phyloP scores from a whole-genome alignment of 2,888 invertebrate species.

The Crioceris asparagi region DNA sequence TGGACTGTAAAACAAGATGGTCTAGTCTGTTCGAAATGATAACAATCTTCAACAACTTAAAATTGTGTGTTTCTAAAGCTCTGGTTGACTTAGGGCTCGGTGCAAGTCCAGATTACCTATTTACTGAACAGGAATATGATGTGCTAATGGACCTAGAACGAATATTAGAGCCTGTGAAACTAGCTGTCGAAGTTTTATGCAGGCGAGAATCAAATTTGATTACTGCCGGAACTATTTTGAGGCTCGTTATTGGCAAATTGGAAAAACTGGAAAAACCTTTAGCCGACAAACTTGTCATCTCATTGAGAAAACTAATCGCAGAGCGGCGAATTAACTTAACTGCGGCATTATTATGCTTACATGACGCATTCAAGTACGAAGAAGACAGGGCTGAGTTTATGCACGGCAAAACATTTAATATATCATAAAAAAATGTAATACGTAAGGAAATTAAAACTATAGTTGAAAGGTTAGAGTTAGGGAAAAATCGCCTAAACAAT shows the following conservation, averaged over 20 bases:
- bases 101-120: background rate
- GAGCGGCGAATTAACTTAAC: slow-evolving; percentile 2
- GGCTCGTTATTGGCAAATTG: background rate
- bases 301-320: background rate
- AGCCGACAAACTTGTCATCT: background rate
- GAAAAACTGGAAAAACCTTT: background rate
- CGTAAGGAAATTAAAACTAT: no score
- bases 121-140: background rate
- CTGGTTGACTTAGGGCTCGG: background rate
- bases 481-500: background rate
- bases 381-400: background rate
- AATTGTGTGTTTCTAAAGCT: slow-evolving; percentile 3
- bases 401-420: no score
- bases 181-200: background rate
- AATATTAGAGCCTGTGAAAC: background rate
- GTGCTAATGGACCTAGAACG: background rate
- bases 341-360: no score
- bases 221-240: background rate
- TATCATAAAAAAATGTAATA: no score
- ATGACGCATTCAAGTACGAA: background rate
- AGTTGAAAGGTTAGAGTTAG: background rate
- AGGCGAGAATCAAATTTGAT: background rate
- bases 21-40: slow-evolving; percentile 4
- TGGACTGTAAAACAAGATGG: slow-evolving; percentile 6
- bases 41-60: slow-evolving; percentile 2